Percentiles rank a stretch among this genome's conserved stretches.
Conservation (phyloP, 2,113 vertebrate genomes). For the Epinephelus moara region DNA sequence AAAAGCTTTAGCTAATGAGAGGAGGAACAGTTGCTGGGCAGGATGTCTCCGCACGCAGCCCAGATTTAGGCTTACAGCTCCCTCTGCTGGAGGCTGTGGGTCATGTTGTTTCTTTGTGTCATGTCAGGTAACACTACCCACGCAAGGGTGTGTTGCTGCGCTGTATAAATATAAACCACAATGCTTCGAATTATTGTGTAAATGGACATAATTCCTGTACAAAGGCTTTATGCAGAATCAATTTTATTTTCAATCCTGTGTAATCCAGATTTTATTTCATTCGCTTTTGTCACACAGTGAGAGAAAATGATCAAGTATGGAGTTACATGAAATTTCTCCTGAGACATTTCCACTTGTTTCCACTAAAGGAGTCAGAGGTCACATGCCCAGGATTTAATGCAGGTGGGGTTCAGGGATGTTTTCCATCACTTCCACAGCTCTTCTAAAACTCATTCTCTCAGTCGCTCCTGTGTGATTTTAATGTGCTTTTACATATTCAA, state of each 20-base stretch:
- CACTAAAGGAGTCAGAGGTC: constrained; percentile 13
- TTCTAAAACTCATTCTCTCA: neutral
- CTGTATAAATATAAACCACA: constrained; percentile 10
- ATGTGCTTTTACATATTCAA: constrained; percentile 26
- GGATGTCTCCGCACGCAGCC: constrained; percentile 23
- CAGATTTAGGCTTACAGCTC: constrained; percentile 29
- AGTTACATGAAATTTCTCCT: neutral
- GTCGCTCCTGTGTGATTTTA: constrained; percentile 7
- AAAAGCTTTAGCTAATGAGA: constrained; percentile 43
- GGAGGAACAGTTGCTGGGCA: constrained; percentile 71
- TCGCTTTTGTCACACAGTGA: neutral
- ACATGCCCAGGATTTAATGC: neutral
- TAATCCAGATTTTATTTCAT: neutral
- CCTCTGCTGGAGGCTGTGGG: constrained; percentile 65
- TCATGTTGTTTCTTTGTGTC: constrained; percentile 8
- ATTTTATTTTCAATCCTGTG: neutral
- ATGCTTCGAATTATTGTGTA: constrained; percentile 38
- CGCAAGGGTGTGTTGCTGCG: constrained; percentile 1
- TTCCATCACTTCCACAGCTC: neutral
- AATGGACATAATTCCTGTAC: constrained; percentile 30
- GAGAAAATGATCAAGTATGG: neutral
- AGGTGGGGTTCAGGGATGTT: neutral
- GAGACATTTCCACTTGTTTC: neutral
- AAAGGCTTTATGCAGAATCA: constrained; percentile 15
- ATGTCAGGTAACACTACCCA: constrained; percentile 13